These are phyloP conservation scores for Metallyticus violacea DNA, from an alignment of 2,888 invertebrate species.

Conservation along the genomic window DNA sequence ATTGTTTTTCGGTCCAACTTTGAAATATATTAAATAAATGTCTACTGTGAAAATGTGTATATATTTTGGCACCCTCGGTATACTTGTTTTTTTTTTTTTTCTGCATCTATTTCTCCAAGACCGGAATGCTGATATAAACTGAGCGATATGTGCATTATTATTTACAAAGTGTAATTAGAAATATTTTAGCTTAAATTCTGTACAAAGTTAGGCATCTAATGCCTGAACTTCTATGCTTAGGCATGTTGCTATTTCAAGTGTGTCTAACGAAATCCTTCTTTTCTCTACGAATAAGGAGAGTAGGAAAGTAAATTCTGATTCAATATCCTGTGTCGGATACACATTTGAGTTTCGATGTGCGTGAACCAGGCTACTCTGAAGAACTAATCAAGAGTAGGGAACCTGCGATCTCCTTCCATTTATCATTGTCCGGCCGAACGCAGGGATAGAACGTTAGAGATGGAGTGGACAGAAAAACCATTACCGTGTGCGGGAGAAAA, in stretches of 20 bases:
- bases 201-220: too few relatives aligned
- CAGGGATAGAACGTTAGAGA: background rate
- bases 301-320: background rate
- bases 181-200: too few relatives aligned
- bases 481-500: background rate
- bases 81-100: too few relatives aligned
- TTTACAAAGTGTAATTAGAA: too few relatives aligned
- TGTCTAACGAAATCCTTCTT: background rate
- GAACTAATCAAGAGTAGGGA: conserved; percentile 10
- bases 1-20: too few relatives aligned
- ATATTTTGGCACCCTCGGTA: too few relatives aligned
- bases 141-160: too few relatives aligned
- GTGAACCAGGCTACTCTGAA: background rate
- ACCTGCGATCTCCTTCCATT: conserved; percentile 12
- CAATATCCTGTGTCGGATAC: background rate
- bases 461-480: conserved; percentile 14
- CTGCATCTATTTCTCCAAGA: too few relatives aligned
- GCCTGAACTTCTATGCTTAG: background rate
- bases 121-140: too few relatives aligned
- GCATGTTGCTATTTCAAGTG: background rate
- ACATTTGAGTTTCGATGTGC: background rate
- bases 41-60: too few relatives aligned
- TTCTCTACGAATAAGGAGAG: too few relatives aligned
- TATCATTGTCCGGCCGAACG: conserved; percentile 27
- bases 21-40: too few relatives aligned